Conservation (phyloP, 2,797 vertebrate genomes). For the Diglossa cyanea region DNA sequence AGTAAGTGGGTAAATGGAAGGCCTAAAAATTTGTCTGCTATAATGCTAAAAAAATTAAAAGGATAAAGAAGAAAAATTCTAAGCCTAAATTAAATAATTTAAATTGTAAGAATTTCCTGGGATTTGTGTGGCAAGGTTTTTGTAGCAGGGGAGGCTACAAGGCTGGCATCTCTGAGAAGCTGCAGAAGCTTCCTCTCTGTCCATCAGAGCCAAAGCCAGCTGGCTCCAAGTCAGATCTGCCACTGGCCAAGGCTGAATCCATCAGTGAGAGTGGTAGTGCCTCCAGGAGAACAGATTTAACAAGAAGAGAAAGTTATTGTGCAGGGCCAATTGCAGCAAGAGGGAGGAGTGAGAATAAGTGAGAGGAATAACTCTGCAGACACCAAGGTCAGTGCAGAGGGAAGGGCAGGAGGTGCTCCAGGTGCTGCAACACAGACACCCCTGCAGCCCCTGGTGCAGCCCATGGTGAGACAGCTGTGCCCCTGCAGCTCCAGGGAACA, state of each 20-base stretch:
- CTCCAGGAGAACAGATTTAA: not conserved
- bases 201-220: fast-evolving
- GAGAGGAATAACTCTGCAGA: not conserved
- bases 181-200: not conserved
- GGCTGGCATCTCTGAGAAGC: not conserved
- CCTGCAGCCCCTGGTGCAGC: not conserved
- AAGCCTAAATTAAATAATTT: not conserved
- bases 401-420: not conserved
- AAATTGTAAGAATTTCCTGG: not conserved
- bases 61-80: not conserved
- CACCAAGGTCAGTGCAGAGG: not conserved
- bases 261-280: not conserved
- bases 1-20: not conserved
- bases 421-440: not conserved
- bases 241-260: not conserved
- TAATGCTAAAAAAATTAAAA: not conserved
- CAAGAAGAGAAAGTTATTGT: not conserved
- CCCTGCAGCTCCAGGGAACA: not conserved
- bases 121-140: not conserved
- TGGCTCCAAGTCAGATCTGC: not conserved
- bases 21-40: not conserved
- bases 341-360: not conserved
- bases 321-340: not conserved
- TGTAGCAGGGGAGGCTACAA: not conserved
- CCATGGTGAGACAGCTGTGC: not conserved